Conservation (phyloP, 2,888 invertebrate genomes). For the Meghimatium bilineatum region DNA sequence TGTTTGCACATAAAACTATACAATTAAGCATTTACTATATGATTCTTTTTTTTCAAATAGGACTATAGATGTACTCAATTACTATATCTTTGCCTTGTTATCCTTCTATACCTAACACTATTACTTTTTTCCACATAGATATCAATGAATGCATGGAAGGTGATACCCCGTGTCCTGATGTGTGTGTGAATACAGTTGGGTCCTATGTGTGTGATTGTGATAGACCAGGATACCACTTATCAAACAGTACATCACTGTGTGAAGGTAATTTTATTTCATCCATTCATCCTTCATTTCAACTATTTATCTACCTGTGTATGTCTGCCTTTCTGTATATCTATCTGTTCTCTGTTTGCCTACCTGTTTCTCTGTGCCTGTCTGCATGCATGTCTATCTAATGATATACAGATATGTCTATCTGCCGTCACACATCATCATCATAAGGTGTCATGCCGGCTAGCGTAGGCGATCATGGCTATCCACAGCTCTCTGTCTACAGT, state of each 20-base stretch:
- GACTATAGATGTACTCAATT: too few species aligned
- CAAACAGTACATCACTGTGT: conserved; percentile 56
- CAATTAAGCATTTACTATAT: too few species aligned
- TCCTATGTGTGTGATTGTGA: conserved; percentile 64
- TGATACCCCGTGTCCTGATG: conserved; percentile 61
- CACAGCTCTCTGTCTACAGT: too few species aligned
- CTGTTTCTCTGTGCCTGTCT: neutral
- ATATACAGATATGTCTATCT: too few species aligned
- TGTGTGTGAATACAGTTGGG: conserved; percentile 64
- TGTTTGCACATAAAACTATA: too few species aligned
- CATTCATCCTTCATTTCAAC: neutral
- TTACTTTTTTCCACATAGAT: too few species aligned
- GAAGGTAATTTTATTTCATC: conserved; percentile 51
- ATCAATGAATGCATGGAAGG: conserved; percentile 71
- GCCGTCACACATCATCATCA: too few species aligned
- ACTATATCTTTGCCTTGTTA: too few species aligned
- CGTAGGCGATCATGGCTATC: too few species aligned
- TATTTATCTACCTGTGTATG: neutral
- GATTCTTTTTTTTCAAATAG: too few species aligned
- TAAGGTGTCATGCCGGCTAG: too few species aligned
- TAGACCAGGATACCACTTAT: conserved; percentile 54
- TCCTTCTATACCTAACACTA: too few species aligned
- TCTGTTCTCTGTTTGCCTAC: neutral
- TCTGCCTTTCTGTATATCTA: neutral
- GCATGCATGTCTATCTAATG: neutral